phyloP scores from a whole-genome alignment of 2,888 invertebrate species.

The Brenthis hecate region DNA sequence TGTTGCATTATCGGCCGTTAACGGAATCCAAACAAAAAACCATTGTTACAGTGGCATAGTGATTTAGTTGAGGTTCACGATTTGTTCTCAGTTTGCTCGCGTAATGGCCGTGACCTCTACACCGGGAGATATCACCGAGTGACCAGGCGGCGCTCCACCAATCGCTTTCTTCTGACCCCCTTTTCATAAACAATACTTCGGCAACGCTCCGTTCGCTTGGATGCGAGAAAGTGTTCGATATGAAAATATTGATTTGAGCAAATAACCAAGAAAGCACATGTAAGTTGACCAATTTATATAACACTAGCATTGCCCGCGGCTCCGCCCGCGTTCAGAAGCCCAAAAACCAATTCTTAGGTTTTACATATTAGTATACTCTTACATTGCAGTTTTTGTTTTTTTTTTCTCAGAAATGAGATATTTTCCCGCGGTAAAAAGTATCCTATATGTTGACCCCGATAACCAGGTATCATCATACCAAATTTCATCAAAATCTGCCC shows the following conservation, averaged over 20 bases:
- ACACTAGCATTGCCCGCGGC: neutral
- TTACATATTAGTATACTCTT: too few relatives aligned
- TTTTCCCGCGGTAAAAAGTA: too few relatives aligned
- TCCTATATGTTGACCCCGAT: too few relatives aligned
- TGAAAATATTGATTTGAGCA: conserved; percentile 45
- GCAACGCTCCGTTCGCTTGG: conserved; percentile 60
- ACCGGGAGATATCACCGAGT: conserved; percentile 72
- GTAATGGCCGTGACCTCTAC: conserved; percentile 77
- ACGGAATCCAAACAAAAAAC: conserved; percentile 58
- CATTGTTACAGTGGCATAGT: conserved; percentile 60
- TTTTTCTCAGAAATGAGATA: too few relatives aligned
- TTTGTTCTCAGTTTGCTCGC: conserved; percentile 40
- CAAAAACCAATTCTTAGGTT: too few relatives aligned
- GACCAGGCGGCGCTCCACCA: conserved; percentile 65
- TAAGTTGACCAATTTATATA: conserved; percentile 15
- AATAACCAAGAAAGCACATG: conserved; percentile 49
- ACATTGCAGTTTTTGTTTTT: too few relatives aligned
- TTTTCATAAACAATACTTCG: conserved; percentile 81
- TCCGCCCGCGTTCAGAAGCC: too few relatives aligned
- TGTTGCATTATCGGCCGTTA: conserved; percentile 57
- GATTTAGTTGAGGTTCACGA: conserved; percentile 40
- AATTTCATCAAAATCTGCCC: too few relatives aligned
- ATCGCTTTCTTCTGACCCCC: conserved; percentile 81
- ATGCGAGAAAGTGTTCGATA: conserved; percentile 76
- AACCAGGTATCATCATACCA: too few relatives aligned